Percentiles rank a stretch among this genome's conserved stretches.
phyloP scores from a whole-genome alignment of 1,140 invertebrate species.

The Leptoteleia sp. region DNA sequence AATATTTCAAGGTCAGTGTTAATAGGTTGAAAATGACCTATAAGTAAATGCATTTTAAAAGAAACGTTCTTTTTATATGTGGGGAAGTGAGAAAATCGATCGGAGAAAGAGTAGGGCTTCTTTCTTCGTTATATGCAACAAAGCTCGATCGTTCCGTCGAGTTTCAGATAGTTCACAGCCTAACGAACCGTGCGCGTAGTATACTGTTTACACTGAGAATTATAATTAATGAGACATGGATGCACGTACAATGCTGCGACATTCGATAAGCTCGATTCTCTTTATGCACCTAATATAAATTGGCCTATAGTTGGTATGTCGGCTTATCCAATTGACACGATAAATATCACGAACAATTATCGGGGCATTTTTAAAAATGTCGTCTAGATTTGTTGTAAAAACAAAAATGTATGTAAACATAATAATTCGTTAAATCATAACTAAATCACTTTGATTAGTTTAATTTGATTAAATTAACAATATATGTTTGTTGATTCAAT shows the following conservation, averaged over 20 bases:
- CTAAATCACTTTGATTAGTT: too few species aligned
- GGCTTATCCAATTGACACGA: not conserved
- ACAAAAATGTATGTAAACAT: too few species aligned
- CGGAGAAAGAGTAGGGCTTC: constrained; percentile 53
- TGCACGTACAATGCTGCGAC: constrained; percentile 11
- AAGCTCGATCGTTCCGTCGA: constrained; percentile 29
- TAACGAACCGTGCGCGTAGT: constrained; percentile 34
- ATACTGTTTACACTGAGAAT: constrained; percentile 29
- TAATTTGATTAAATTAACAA: too few species aligned
- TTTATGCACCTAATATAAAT: constrained; percentile 21
- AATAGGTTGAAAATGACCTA: constrained; percentile 41
- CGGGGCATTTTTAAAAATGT: constrained; percentile 2
- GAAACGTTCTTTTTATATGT: constrained; percentile 38
- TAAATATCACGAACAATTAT: too few species aligned
- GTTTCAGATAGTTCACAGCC: constrained; percentile 39
- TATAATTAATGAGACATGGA: constrained; percentile 39
- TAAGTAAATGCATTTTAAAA: constrained; percentile 46
- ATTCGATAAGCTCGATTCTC: constrained; percentile 34
- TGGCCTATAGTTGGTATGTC: constrained; percentile 10
- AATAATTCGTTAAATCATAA: too few species aligned
- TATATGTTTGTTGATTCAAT: too few species aligned
- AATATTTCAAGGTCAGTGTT: constrained; percentile 33
- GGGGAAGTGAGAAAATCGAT: constrained; percentile 49
- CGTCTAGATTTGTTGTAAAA: too few species aligned
- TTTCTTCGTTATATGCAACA: constrained; percentile 45